phyloP scores from a whole-genome alignment of 2,888 invertebrate species.

The Nebria brevicollis region DNA sequence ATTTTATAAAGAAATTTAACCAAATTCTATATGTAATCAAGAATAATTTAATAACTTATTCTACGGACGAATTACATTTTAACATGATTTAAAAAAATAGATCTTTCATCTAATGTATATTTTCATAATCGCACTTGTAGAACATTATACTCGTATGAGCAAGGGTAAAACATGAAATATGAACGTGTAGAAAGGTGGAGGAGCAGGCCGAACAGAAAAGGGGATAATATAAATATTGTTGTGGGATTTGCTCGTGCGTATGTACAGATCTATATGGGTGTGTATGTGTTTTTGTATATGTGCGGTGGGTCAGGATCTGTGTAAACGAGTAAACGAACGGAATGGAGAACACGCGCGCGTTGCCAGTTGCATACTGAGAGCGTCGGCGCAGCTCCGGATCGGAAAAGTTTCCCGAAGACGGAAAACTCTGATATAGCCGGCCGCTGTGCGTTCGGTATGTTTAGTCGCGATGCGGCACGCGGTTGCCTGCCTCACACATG shows the following conservation, averaged over 20 bases:
- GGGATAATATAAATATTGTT: constrained; percentile 39
- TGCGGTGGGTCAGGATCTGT: neutral
- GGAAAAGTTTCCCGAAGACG: neutral
- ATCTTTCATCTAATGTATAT: neutral
- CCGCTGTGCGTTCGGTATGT: constrained; percentile 14
- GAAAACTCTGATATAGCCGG: constrained; percentile 17
- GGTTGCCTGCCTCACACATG: constrained; percentile 33
- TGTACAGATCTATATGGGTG: neutral
- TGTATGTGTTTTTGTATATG: neutral
- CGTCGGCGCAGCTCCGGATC: constrained; percentile 22
- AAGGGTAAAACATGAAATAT: constrained; percentile 27
- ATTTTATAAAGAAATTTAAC: too few species aligned
- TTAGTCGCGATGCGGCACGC: constrained; percentile 46
- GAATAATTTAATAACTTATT: too few species aligned
- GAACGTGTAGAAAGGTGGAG: constrained; percentile 7
- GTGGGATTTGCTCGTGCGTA: constrained; percentile 13
- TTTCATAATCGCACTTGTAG: neutral
- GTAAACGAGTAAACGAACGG: neutral
- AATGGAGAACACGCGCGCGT: neutral
- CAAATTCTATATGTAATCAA: too few species aligned
- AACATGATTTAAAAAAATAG: neutral
- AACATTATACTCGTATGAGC: neutral
- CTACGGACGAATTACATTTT: neutral
- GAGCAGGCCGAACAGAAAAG: neutral
- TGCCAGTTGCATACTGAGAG: neutral